A percentile compares a stretch with the other conserved stretches of the same genome.
Conservation (phyloP, 2,113 vertebrate species). For the Dasyprocta punctata region DNA sequence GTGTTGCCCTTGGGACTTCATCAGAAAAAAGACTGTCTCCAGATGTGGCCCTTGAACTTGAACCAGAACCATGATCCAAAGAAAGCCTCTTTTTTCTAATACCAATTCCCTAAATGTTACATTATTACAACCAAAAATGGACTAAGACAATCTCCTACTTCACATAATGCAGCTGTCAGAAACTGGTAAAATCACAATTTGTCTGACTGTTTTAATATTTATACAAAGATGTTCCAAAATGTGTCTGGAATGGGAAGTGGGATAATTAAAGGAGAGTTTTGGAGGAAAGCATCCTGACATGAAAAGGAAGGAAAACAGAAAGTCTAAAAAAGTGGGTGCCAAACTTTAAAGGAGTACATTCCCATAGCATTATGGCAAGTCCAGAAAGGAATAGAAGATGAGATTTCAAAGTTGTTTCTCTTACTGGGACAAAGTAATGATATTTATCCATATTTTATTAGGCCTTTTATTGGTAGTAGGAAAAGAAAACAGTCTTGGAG, state of each 20-base stretch:
- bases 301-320: conserved; percentile 21
- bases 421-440: neutral
- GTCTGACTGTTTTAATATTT: conserved; percentile 33
- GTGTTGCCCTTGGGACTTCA: neutral
- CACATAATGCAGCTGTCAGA: neutral
- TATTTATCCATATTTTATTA: neutral
- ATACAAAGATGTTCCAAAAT: conserved; percentile 29
- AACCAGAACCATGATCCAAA: neutral
- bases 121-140: neutral
- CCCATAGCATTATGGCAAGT: neutral
- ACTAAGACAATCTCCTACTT: neutral
- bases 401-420: neutral
- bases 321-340: neutral
- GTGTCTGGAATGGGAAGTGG: neutral
- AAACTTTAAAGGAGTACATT: neutral
- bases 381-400: neutral
- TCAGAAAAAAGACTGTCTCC: neutral
- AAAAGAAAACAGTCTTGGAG: neutral
- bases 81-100: neutral
- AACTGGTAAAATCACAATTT: conserved; percentile 19
- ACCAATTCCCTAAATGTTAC: too few species aligned
- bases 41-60: neutral
- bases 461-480: neutral
- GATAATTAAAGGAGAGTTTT: conserved; percentile 9
- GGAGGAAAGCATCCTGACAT: neutral